Base-by-base conservation (phyloP, 2,888 invertebrate genomes). In the Pterostichus niger region DNA sequence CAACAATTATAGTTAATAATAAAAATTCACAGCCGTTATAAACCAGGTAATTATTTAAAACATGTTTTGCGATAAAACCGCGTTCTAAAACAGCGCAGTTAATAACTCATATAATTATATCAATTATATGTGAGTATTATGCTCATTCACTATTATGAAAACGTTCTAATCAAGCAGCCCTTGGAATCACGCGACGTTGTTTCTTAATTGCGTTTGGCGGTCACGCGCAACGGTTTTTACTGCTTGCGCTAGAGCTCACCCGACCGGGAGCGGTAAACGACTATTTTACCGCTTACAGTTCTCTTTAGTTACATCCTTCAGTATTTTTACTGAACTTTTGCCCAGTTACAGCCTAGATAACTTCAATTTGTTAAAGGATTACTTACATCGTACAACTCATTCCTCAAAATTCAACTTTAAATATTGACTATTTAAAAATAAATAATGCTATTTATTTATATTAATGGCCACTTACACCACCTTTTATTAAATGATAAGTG, bases 91-190 rank as follows among this genome's bases (percentile, higher is more conserved):
- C 73, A 46, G 24, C 73, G 13, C 61, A 61, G 59, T 71, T 80
- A 80, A 80, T 80, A 80, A 68, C 33, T 49, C 46, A 35, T 35
- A 75, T 82, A 82, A 82, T 82, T 73, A 73, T 82, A 82, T 82
- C 82, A 82, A 82, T 82, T 82, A 73, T 59, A 79, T 49, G 49
- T 24, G 31, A 81, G 54, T 13, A 82, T 82, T 73, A 82, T 75
- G 82, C 82, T 82, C 56, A 82, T 82, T 73, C 73, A 75, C 35
- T 73, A 82, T 73, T 82, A 82, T 82, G 73, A 75, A 82, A 73
- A 82, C 82, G 82, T 17, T 73, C 56, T 77, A 77, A 77, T 77
- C 82, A 40, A 54, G 73, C 54, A 11, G 33, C 71, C 56, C 56
- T 82, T 59, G 54, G 56, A 56, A 56, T 75, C 82, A 82, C 82